Percentiles rank a stretch among this genome's conserved stretches.
phyloP scores from a whole-genome alignment of 2,113 vertebrate genomes.

The Amazona guildingii region DNA sequence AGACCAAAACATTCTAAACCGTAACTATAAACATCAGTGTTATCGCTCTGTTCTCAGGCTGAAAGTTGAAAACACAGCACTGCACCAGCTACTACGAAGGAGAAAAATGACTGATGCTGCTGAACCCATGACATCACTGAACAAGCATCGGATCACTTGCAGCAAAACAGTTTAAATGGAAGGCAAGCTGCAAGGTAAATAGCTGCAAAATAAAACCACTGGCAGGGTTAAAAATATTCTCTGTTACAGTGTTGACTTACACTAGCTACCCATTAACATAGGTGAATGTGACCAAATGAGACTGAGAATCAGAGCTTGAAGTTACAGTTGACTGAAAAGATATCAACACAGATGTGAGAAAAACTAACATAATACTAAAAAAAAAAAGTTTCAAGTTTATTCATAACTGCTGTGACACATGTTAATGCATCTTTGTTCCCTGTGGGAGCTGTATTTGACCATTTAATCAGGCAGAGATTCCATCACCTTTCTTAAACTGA shows the following conservation, averaged over 20 bases:
- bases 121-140: not conserved
- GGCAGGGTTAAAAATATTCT: constrained; percentile 3
- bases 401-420: not conserved
- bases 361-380: not conserved
- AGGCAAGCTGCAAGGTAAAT: not conserved
- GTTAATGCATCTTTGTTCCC: not conserved
- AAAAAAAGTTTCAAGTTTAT: not conserved
- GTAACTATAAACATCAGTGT: too few species aligned
- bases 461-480: not conserved
- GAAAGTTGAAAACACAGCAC: too few species aligned
- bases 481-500: not conserved
- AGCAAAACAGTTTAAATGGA: not conserved
- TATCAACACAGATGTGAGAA: not conserved
- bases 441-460: not conserved
- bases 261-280: not conserved
- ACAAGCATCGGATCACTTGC: not conserved
- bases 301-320: not conserved
- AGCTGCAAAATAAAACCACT: not conserved
- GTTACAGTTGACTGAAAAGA: not conserved
- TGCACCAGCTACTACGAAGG: too few species aligned
- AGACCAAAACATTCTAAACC: too few species aligned
- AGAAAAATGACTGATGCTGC: too few species aligned
- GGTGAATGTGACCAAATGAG: not conserved
- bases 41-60: too few species aligned
- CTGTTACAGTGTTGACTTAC: not conserved